phyloP scores from a whole-genome alignment of 1,140 invertebrate species.

The Pinna nobilis region DNA sequence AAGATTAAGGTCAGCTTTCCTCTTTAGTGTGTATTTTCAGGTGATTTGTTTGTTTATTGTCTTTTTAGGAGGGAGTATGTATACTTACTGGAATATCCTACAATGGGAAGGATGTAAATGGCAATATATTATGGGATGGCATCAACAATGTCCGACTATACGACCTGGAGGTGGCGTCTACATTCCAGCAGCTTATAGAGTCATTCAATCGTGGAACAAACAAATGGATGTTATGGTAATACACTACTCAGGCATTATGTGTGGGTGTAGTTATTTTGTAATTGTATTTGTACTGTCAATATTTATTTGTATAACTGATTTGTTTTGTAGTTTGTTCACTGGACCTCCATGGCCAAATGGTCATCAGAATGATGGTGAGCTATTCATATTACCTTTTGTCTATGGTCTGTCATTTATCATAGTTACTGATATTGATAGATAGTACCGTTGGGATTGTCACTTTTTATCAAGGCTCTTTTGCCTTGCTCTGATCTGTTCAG shows the following conservation, averaged over 20 bases:
- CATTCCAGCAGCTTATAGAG: conserved; percentile 88
- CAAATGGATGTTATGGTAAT: conserved; percentile 89
- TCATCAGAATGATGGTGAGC: background rate
- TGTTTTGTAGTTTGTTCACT: background rate
- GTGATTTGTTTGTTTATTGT: no score
- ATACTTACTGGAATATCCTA: conserved; percentile 83
- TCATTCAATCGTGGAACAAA: conserved; percentile 97
- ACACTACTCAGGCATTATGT: no score
- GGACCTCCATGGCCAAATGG: background rate
- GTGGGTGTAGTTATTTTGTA: conserved; percentile 43
- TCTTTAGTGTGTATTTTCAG: no score
- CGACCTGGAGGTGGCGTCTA: conserved; percentile 85
- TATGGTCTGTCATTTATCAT: no score
- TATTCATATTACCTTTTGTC: no score
- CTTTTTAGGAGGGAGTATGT: conserved; percentile 73
- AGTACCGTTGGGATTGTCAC: no score
- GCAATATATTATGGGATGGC: conserved; percentile 83
- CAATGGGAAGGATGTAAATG: conserved; percentile 82
- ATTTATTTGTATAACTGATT: background rate
- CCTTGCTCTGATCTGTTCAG: no score
- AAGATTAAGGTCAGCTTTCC: no score
- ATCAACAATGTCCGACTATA: conserved; percentile 88
- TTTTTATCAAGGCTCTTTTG: no score
- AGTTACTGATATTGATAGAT: no score
- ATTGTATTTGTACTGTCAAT: background rate